Percentiles rank a stretch among this genome's conserved stretches.
These are phyloP conservation scores for Entomobrya proxima DNA, from an alignment of 2,888 invertebrate species.

Conservation along the genomic window DNA sequence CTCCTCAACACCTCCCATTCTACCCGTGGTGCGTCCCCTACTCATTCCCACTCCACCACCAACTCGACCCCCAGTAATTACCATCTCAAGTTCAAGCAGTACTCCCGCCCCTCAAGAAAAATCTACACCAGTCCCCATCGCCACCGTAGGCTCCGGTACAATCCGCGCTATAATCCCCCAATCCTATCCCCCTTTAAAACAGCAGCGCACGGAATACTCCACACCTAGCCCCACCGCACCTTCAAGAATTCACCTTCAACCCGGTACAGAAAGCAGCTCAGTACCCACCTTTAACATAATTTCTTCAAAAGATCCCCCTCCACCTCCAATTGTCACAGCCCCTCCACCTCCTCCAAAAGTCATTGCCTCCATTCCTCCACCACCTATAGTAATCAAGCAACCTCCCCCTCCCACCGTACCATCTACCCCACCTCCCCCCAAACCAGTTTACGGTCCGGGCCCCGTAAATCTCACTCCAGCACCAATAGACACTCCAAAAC, in stretches of 20 bases:
- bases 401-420: not conserved
- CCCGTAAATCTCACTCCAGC: not conserved
- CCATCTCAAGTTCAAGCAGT: not conserved
- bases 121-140: not conserved
- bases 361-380: constrained; percentile 23
- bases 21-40: not conserved
- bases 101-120: not conserved
- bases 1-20: no score
- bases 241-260: no score
- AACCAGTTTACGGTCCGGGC: constrained; percentile 36
- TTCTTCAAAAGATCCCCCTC: no score
- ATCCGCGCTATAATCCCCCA: no score
- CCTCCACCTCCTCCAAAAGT: constrained; percentile 37
- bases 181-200: no score
- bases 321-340: not conserved
- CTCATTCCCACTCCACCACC: not conserved
- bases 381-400: constrained; percentile 9
- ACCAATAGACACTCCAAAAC: constrained; percentile 26
- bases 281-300: no score
- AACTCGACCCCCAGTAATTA: constrained; percentile 35
- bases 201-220: no score
- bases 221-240: no score
- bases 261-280: no score
- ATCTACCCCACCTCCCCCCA: not conserved
- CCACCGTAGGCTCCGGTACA: not conserved